These are phyloP conservation scores for Monodelphis domestica DNA, from an alignment of 2,797 vertebrate genomes.

Conservation along the genomic window DNA sequence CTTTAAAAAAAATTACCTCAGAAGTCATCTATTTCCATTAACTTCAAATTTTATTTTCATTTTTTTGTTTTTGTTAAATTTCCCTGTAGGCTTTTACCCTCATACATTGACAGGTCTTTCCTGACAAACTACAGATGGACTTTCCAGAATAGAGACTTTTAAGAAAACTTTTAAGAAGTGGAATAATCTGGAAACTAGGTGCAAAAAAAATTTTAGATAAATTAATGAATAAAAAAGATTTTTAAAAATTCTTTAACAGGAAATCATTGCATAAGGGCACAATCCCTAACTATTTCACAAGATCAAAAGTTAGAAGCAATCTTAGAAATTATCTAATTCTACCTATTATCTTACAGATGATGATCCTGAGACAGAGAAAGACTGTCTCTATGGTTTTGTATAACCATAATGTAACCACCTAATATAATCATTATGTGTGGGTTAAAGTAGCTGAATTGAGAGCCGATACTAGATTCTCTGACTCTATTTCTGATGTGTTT, in stretches of 20 bases:
- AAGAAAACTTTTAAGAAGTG: too few species aligned
- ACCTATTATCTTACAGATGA: background rate
- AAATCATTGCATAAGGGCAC: background rate
- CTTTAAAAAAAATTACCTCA: slow-evolving; percentile 33
- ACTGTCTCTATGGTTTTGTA: too few species aligned
- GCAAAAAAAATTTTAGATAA: background rate
- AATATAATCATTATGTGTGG: background rate
- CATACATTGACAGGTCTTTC: background rate
- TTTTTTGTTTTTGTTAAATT: slow-evolving; percentile 25
- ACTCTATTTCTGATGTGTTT: background rate
- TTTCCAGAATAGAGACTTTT: slow-evolving; percentile 1
- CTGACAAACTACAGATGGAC: slow-evolving; percentile 33
- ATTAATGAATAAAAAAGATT: background rate
- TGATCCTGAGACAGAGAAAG: background rate
- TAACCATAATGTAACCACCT: too few species aligned
- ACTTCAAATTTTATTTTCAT: slow-evolving; percentile 36
- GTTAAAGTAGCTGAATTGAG: background rate
- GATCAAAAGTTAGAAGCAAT: background rate
- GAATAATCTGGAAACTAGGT: background rate
- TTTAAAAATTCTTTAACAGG: background rate
- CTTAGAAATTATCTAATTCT: background rate
- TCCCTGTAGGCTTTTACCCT: slow-evolving; percentile 12
- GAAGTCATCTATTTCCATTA: slow-evolving; percentile 26
- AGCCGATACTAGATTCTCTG: background rate
- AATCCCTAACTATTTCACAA: background rate